Conservation (phyloP, 2,888 invertebrate genomes). For the Sphaerophoria taeniata region DNA sequence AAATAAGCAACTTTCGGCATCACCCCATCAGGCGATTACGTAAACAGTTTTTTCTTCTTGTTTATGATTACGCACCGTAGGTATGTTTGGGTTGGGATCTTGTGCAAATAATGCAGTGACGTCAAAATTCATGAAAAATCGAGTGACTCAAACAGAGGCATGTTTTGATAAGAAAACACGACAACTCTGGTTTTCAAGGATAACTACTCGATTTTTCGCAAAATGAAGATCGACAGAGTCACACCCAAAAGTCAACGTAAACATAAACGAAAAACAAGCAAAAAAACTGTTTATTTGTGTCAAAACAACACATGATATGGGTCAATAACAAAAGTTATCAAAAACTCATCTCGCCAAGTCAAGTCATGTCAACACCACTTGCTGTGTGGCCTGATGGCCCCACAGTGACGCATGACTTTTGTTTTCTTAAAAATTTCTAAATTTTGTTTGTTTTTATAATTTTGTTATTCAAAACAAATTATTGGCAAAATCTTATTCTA, state of each 20-base stretch:
- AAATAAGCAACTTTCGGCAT: not conserved
- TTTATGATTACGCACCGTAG: too few species aligned
- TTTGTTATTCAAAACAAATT: not conserved
- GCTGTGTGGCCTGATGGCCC: not conserved
- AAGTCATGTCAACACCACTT: not conserved
- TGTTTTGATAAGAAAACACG: not conserved
- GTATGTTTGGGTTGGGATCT: too few species aligned
- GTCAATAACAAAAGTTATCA: not conserved
- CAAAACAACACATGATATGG: not conserved
- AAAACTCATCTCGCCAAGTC: not conserved
- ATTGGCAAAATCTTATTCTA: not conserved
- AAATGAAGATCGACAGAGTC: not conserved
- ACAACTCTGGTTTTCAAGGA: too few species aligned
- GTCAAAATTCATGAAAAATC: not conserved
- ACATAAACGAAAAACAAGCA: not conserved
- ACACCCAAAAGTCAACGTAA: not conserved
- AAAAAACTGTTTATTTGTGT: not conserved
- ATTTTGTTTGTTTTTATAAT: not conserved
- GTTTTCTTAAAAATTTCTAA: not conserved
- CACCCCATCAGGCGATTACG: constrained; percentile 21
- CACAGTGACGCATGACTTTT: not conserved
- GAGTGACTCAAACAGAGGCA: not conserved
- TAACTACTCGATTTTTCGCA: too few species aligned
- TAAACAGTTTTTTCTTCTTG: not conserved
- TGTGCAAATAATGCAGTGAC: not conserved